These are phyloP conservation scores for Drosophila repletoides DNA, from an alignment of 1,140 invertebrate genomes.

Conservation along the genomic window DNA sequence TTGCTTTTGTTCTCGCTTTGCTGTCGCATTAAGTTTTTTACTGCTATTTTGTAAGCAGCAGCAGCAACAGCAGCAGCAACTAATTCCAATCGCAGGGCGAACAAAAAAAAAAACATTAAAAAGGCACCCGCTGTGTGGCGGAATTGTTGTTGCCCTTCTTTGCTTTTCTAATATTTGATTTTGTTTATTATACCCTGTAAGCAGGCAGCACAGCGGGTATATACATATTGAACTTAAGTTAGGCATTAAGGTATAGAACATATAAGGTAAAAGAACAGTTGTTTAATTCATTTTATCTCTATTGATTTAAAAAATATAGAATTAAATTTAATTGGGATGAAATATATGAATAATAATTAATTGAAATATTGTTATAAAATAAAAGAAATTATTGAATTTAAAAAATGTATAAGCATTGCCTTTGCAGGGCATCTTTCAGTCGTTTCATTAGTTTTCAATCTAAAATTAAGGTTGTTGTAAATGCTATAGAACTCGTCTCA, in stretches of 20 bases:
- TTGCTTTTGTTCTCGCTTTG: conserved; percentile 29
- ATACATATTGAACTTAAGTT: background rate
- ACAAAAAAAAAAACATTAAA: conserved; percentile 44
- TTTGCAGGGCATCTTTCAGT: background rate
- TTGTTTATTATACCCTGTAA: conserved; percentile 25
- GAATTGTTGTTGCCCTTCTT: background rate
- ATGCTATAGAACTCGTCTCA: background rate
- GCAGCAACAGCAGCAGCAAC: conserved; percentile 44
- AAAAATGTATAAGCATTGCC: background rate
- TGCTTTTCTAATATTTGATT: conserved; percentile 63
- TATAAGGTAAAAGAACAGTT: no score
- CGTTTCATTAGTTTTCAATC: background rate
- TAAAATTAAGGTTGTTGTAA: no score
- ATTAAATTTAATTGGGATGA: no score
- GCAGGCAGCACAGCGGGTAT: background rate
- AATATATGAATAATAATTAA: no score
- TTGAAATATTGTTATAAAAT: no score
- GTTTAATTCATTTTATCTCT: no score
- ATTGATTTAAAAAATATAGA: no score
- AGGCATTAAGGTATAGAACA: no score
- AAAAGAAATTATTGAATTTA: background rate
- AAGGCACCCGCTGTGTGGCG: conserved; percentile 28
- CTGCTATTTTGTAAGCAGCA: conserved; percentile 39
- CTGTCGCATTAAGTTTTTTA: conserved; percentile 39
- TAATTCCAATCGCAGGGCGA: conserved; percentile 37